Base-by-base conservation (phyloP, 1,140 invertebrate species). In the Pseudomyrmex flavicornis region DNA sequence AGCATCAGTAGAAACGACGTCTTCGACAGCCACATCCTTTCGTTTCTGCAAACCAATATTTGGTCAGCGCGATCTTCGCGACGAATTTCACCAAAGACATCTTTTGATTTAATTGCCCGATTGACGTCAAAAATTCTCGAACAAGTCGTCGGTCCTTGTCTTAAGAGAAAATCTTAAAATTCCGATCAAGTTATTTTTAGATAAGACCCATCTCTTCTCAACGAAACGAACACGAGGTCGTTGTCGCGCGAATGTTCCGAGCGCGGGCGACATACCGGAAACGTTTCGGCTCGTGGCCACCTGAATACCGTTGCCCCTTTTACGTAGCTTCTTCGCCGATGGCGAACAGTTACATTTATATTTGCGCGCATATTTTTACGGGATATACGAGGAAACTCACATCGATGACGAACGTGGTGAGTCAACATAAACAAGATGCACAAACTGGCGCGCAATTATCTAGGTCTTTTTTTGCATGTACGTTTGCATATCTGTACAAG, bases 261-360 rank as follows among this genome's bases (percentile, higher is more conserved):
- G 85, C 74, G 69, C 80, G 62, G 83, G 62, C 76, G 85, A 89
- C 88, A 88, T 88, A 86, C 91, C 91, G 92, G 92, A 93, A 93
- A 90, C 88, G 93, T 93, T 93, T 93, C 91, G 92, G 92, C 89
- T 92, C 90, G 88, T 93, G 89, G 85, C 90, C 90, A 90, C 82
- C 82, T 62, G 73, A 54, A 91, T 93, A 92, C 93, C 93, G 93
- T 93, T 93, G 91, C 83, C 90, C 75, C 68, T 86, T 89, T 74
- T 75, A 80, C 77, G 56, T 35, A 62, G 20, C 12, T 48, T 10
- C 2, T 12, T 69, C 13, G 44, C 20, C 15, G 17, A 20, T 69
- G 35, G 13, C 15, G 13, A n/a, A 35, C 35, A 35, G 35, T 35
- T 48, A 50, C 7, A 70, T 69, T 35, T 77, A 70, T 13, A 76